Evolutionary conservation across 2,888 invertebrate species (phyloP), one percentile per base, ranked within the genome.

Genomic region (Nymphalis c-album): DNA sequence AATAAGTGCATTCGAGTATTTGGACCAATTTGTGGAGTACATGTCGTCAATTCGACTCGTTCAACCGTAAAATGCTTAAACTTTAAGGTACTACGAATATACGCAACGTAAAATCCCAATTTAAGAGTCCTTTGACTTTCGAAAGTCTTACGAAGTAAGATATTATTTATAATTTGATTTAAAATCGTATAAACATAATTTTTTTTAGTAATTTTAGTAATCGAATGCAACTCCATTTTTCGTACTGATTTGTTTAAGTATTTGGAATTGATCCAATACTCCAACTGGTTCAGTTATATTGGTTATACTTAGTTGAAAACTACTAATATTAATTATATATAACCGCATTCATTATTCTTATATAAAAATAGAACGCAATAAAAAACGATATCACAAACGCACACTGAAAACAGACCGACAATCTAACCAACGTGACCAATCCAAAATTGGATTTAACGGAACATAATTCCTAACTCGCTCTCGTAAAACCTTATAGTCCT

Each of bases 31-130:
- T 60, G 60, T 35, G 60, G 13, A 55, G 53, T 16, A 61, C 47
- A 62, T 66, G 63, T 66, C 69, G 60, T 48, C 53, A 46, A 59
- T 45, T 31, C 55, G 47, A 63, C 47, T 47, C 63, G 50, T 48
- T 69, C 55, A 69, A 60, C 40, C 48, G 47, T 66, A 66, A n/a
- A 69, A 66, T 47, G 46, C 62, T 67, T 65, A 60, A 59, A 47
- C 58, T 57, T 53, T 48, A 51, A 62, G 63, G 59, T 31, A 63
- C 47, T 51, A 10, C n/a, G 40, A 35, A 57, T 20, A 57, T 57
- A 57, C 57, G n/a, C 13, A 40, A 17, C 53, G 26, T 40, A 18
- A 55, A 40, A 26, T 17, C 40, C 40, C 57, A 47, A n/a, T 60
- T 31, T 60, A 26, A 57, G 18, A 57, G 13, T 57, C 40, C 13